phyloP scores from a whole-genome alignment of 2,797 vertebrate genomes.

The Bovichtus diacanthus region DNA sequence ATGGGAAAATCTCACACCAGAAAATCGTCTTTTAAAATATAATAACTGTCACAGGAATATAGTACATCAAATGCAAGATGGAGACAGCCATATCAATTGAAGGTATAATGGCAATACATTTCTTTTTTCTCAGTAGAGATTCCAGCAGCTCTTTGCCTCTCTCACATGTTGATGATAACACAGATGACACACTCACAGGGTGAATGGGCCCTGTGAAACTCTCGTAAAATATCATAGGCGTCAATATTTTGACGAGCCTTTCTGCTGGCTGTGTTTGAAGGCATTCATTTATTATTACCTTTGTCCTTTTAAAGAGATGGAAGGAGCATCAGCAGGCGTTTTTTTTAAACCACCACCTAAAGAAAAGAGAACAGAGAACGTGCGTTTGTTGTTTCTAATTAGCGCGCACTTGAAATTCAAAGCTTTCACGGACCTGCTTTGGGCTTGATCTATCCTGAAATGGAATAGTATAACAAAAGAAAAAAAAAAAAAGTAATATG shows the following conservation, averaged over 20 bases:
- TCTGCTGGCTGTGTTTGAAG: slow-evolving; percentile 60
- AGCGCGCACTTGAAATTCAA: slow-evolving; percentile 70
- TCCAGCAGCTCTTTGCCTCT: slow-evolving; percentile 44
- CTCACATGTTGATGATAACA: slow-evolving; percentile 60
- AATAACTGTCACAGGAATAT: slow-evolving; percentile 50
- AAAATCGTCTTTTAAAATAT: slow-evolving; percentile 38
- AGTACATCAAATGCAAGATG: slow-evolving; percentile 18
- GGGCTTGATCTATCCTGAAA: slow-evolving; percentile 42
- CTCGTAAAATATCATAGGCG: slow-evolving; percentile 73
- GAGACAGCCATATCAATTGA: slow-evolving; percentile 30
- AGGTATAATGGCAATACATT: slow-evolving; percentile 48
- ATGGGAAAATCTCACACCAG: slow-evolving; percentile 17
- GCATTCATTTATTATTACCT: slow-evolving; percentile 67
- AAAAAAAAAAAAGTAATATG: slow-evolving; percentile 5
- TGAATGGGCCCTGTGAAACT: slow-evolving; percentile 53
- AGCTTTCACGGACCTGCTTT: slow-evolving; percentile 56
- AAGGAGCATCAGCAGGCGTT: slow-evolving; percentile 28
- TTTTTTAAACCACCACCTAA: slow-evolving; percentile 32
- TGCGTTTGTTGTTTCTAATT: slow-evolving; percentile 74
- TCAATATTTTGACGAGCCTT: slow-evolving; percentile 76
- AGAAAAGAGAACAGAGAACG: slow-evolving; percentile 64
- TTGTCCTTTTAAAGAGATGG: slow-evolving; percentile 64
- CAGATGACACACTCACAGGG: slow-evolving; percentile 60
- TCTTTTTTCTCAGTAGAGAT: slow-evolving; percentile 43
- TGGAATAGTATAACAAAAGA: not conserved